Evolutionary conservation across 2,888 invertebrate genomes (phyloP).

Genomic region (Onchidella celtica): DNA sequence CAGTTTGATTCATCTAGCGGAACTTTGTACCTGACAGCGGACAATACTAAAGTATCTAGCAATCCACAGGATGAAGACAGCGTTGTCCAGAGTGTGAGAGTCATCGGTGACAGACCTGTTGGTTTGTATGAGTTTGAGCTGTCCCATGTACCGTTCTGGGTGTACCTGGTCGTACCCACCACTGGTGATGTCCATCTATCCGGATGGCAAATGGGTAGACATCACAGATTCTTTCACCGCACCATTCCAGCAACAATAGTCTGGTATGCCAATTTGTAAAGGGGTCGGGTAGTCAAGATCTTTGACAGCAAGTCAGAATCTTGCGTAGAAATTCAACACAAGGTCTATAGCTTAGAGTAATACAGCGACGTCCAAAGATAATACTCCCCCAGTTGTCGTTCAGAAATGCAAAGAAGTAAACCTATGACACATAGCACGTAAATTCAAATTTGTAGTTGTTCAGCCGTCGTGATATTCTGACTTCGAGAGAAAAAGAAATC

Average conservation of each 20-base stretch:
- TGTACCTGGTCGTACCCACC: constrained; percentile 51
- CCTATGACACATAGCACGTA: no score
- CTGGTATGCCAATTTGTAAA: constrained; percentile 53
- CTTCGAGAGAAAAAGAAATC: no score
- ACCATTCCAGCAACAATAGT: constrained; percentile 35
- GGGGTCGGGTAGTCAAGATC: not conserved
- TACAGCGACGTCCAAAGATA: no score
- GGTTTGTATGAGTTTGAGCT: constrained; percentile 51
- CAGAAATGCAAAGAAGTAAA: no score
- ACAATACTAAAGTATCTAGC: constrained; percentile 49
- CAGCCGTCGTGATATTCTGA: no score
- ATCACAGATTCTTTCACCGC: constrained; percentile 52
- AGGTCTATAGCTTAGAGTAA: no score
- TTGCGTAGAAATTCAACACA: no score
- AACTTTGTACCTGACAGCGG: constrained; percentile 49
- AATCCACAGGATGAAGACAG: constrained; percentile 45
- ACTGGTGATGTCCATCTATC: constrained; percentile 50
- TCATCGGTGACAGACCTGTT: constrained; percentile 51
- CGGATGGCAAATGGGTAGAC: constrained; percentile 54
- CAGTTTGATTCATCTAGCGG: constrained; percentile 49
- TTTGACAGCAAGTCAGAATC: no score
- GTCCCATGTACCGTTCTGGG: constrained; percentile 51
- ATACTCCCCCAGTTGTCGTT: no score
- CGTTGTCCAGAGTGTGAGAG: constrained; percentile 40
- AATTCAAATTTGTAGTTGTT: no score